Evolutionary conservation across 2,888 invertebrate genomes (phyloP), one percentile per base, ranked within the genome.

Genomic region (Andricus curvator): DNA sequence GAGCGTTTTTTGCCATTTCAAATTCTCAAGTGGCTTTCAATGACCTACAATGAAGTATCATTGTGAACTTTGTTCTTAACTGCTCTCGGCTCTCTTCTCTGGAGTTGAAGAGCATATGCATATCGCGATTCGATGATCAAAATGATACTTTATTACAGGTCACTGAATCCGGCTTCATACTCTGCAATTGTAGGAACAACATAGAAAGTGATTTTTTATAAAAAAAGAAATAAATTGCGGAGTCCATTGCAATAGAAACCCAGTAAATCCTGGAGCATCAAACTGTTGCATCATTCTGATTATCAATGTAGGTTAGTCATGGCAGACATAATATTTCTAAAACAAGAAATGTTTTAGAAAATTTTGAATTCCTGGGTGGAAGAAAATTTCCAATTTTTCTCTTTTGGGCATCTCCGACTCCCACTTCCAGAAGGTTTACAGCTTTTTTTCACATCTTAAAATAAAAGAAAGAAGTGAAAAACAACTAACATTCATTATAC

Each of bases 131-230:
- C 20, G 29, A 56, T 56, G 56, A 74, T 33, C 33, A 56, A 74
- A 74, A 41, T 56, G 51, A 56, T 56, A 56, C 74, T 74, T 56
- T 56, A 74, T 74, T 74, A 74, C 74, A 74, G 74, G 74, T 74
- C 74, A 74, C 74, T 74, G 37, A 74, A 62, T 25, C 62, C 62
- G 62, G 17, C 62, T 62, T 0, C 13, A 8, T 62, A 62, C 25
- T 62, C 15, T 62, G 25, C 62, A 62, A 62, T 17, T 56, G 20
- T n/a, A 56, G 56, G 20, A n/a, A n/a, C n/a, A 56, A 56, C 56
- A 56, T 56, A 56, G 8, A 56, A 20, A n/a, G 56, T 56, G 4
- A 2, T 51, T 51, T 51, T 51, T 51, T n/a, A n/a, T 5, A 11
- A 56, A n/a, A n/a, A n/a, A 56, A 3, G 11, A n/a, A 56, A 56